phyloP scores from a whole-genome alignment of 2,888 invertebrate genomes.

The Hypselothyrea guttata region DNA sequence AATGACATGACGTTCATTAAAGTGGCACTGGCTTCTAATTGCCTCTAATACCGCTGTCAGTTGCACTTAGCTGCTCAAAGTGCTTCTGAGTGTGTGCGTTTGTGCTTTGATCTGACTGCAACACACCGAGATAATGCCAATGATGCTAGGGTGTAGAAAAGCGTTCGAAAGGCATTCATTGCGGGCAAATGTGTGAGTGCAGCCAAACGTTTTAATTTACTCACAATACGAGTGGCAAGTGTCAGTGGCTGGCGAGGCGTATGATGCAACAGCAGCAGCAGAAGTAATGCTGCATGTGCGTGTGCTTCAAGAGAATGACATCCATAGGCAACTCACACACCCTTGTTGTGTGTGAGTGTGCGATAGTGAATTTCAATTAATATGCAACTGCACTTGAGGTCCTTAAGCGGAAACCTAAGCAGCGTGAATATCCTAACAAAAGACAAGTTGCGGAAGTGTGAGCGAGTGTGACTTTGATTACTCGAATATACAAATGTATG shows the following conservation, averaged over 20 bases:
- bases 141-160: slow-evolving; percentile 2
- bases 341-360: slow-evolving; percentile 17
- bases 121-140: slow-evolving; percentile 20
- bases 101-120: slow-evolving; percentile 55
- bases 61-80: slow-evolving; percentile 24
- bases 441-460: slow-evolving; percentile 4
- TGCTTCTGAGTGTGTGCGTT: too few species aligned
- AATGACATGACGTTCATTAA: slow-evolving; percentile 9
- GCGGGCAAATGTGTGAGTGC: slow-evolving; percentile 32
- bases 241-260: slow-evolving; percentile 21
- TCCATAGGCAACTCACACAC: slow-evolving; percentile 13
- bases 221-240: slow-evolving; percentile 37
- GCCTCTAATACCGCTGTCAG: slow-evolving; percentile 41
- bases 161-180: slow-evolving; percentile 61
- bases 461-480: not conserved
- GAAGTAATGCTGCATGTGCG: not conserved
- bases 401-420: slow-evolving; percentile 24
- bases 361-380: slow-evolving; percentile 63
- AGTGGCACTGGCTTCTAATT: slow-evolving; percentile 39
- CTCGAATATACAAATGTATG: too few species aligned
- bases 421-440: slow-evolving; percentile 28
- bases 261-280: slow-evolving; percentile 8
- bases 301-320: slow-evolving; percentile 14
- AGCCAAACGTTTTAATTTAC: slow-evolving; percentile 56
- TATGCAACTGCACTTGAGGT: slow-evolving; percentile 47